Evolutionary conservation across 2,797 vertebrate species (phyloP).

Genomic region (Carduelis carduelis): DNA sequence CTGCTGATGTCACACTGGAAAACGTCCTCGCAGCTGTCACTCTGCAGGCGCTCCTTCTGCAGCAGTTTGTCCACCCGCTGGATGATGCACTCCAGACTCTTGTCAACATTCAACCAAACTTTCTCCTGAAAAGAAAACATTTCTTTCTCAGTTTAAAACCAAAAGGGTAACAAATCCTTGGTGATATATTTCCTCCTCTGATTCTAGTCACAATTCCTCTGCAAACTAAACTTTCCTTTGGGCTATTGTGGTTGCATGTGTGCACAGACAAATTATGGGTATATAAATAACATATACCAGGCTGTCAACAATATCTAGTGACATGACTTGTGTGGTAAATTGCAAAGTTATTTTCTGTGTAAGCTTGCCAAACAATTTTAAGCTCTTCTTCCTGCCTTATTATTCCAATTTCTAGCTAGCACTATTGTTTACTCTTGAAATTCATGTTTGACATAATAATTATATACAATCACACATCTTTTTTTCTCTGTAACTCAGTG

Average conservation of each 20-base stretch:
- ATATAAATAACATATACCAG: neutral
- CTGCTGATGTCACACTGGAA: slow-evolving; percentile 77
- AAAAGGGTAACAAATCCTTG: neutral
- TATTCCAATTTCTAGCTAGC: neutral
- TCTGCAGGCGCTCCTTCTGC: slow-evolving; percentile 88
- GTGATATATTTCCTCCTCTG: neutral
- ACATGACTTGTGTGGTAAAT: neutral
- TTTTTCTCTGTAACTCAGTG: neutral
- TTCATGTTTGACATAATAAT: neutral
- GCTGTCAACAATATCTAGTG: neutral
- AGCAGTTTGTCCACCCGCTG: slow-evolving; percentile 96
- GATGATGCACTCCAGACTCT: slow-evolving; percentile 97
- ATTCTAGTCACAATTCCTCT: neutral
- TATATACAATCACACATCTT: neutral
- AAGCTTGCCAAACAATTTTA: neutral
- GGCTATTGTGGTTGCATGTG: neutral
- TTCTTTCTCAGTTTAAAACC: neutral
- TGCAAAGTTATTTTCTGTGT: neutral
- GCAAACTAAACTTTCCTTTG: neutral
- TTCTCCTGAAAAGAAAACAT: slow-evolving; percentile 84
- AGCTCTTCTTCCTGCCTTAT: neutral
- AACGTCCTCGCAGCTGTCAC: slow-evolving; percentile 84
- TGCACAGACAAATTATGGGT: neutral
- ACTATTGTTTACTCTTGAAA: neutral
- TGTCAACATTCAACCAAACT: slow-evolving; percentile 97